Conservation (phyloP, 2,113 vertebrate species). For the Epinephelus moara region DNA sequence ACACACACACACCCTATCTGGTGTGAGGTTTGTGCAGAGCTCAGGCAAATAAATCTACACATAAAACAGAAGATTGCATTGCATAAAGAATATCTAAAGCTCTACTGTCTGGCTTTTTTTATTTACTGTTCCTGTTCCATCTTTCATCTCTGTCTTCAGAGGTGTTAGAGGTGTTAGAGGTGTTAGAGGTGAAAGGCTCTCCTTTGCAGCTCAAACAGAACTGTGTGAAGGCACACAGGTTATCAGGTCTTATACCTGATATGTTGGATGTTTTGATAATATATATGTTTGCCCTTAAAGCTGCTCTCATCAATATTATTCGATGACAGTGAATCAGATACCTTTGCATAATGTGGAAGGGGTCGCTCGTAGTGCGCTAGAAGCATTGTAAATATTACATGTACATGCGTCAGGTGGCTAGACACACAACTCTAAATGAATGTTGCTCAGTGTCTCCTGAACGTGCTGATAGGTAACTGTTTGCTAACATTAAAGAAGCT, state of each 20-base stretch:
- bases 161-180: background rate
- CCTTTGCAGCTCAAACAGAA: background rate
- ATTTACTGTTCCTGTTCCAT: background rate
- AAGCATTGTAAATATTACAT: background rate
- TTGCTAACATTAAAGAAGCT: background rate
- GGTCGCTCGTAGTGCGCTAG: background rate
- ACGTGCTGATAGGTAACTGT: background rate
- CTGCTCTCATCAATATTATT: background rate
- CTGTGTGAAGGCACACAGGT: background rate
- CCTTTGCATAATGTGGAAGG: background rate
- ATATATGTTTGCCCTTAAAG: constrained; percentile 3
- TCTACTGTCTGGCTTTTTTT: background rate
- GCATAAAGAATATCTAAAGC: constrained; percentile 12
- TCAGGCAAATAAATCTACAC: constrained; percentile 27
- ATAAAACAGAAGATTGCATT: constrained; percentile 14
- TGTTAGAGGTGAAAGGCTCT: constrained; percentile 2
- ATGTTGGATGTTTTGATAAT: background rate
- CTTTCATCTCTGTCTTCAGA: background rate
- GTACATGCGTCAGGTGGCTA: background rate
- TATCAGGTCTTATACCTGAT: background rate
- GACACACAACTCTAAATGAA: background rate
- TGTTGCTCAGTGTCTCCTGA: background rate
- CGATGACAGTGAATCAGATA: background rate
- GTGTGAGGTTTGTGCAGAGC: constrained; percentile 15
- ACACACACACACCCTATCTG: constrained; percentile 23